Evolutionary conservation across 1,140 invertebrate genomes (phyloP).

Genomic region (Drosophila setifemur): DNA sequence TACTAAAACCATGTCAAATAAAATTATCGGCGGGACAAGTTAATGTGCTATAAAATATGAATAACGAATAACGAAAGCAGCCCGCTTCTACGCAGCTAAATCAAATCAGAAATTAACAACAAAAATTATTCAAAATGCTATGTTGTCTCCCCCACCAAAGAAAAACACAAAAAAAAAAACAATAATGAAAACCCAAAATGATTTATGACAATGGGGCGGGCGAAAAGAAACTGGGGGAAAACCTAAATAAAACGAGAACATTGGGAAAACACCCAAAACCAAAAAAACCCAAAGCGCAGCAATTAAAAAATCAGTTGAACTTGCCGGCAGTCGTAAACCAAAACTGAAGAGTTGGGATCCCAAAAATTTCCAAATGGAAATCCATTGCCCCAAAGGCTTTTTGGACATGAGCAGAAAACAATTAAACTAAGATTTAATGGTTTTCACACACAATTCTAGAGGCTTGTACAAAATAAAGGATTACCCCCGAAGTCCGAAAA

Average conservation of each 20-base stretch:
- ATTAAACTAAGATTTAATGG: slow-evolving; percentile 65
- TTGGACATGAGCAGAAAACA: slow-evolving; percentile 47
- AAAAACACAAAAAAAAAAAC: slow-evolving; percentile 2
- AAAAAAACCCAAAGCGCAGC: slow-evolving; percentile 45
- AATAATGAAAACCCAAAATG: slow-evolving; percentile 52
- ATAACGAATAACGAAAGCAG: slow-evolving; percentile 29
- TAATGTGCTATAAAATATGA: slow-evolving; percentile 56
- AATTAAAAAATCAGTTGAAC: slow-evolving; percentile 76
- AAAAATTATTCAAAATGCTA: slow-evolving; percentile 57
- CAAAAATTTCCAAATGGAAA: slow-evolving; percentile 13
- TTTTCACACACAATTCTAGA: slow-evolving; percentile 68
- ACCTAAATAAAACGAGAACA: slow-evolving; percentile 45
- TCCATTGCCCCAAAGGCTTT: slow-evolving; percentile 29
- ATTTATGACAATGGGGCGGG: slow-evolving; percentile 63
- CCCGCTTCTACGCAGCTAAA: slow-evolving; percentile 42
- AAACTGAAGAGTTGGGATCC: slow-evolving; percentile 19
- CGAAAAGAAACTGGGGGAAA: slow-evolving; percentile 27
- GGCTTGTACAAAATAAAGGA: slow-evolving; percentile 68
- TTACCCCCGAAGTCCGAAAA: slow-evolving; percentile 36
- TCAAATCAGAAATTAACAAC: slow-evolving; percentile 53
- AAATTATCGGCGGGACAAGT: slow-evolving; percentile 63
- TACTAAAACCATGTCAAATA: slow-evolving; percentile 43
- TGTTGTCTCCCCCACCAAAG: slow-evolving; percentile 18
- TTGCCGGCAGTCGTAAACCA: slow-evolving; percentile 63
- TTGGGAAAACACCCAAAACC: slow-evolving; percentile 52